These are phyloP conservation scores for Diadophis punctatus DNA, from an alignment of 2,113 vertebrate species.

Conservation along the genomic window DNA sequence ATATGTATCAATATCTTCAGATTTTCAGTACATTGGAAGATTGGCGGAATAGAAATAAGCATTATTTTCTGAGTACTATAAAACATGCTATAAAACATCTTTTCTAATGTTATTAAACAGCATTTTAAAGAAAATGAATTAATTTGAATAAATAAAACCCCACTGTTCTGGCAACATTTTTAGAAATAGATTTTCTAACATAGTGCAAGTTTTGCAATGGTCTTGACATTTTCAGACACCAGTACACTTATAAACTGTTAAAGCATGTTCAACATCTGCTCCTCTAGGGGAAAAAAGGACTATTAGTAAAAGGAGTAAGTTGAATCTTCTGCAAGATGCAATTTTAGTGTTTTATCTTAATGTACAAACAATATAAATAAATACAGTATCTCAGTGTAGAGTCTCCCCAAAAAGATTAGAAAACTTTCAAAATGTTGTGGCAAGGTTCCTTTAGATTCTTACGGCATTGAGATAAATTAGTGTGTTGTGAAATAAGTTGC, in stretches of 20 bases:
- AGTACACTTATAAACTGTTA: background rate
- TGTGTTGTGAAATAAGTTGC: conserved; percentile 21
- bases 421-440: background rate
- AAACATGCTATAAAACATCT: background rate
- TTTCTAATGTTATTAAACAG: background rate
- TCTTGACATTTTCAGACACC: background rate
- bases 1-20: background rate
- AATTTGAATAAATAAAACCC: background rate
- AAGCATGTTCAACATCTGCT: background rate
- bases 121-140: background rate
- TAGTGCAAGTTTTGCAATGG: background rate
- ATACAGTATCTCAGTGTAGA: background rate
- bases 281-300: background rate
- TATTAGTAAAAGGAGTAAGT: background rate
- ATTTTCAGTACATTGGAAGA: background rate
- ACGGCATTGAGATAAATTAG: conserved; percentile 27
- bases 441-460: background rate
- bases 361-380: background rate
- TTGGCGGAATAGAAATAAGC: background rate
- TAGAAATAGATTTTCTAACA: background rate
- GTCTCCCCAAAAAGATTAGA: background rate
- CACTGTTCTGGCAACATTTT: background rate
- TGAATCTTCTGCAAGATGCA: background rate
- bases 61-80: background rate
- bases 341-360: background rate